These are phyloP conservation scores for Momotus momota DNA, from an alignment of 2,797 vertebrate species.

Conservation along the genomic window DNA sequence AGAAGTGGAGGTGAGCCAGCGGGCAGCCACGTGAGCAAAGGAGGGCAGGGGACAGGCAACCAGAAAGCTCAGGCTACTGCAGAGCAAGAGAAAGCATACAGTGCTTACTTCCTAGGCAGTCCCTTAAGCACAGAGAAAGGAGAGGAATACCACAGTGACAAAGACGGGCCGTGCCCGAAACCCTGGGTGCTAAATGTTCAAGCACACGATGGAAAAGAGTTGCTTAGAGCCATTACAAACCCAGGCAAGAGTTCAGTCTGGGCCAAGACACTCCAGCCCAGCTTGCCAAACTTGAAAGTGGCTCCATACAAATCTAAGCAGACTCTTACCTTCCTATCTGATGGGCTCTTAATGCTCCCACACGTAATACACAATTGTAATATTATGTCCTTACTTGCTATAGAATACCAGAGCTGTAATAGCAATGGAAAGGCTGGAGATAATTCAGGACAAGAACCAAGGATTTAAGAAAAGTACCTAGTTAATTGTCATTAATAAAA, in stretches of 20 bases:
- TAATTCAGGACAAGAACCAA: slow-evolving; percentile 17
- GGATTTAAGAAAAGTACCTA: slow-evolving; percentile 5
- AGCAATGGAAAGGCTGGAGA: neutral
- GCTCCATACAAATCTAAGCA: slow-evolving; percentile 14
- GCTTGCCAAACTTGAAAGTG: slow-evolving; percentile 2
- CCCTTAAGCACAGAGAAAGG: neutral
- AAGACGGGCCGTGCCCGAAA: neutral
- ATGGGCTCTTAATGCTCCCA: slow-evolving; percentile 1
- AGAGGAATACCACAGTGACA: neutral
- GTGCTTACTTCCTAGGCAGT: neutral
- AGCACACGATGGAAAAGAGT: neutral
- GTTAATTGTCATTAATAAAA: slow-evolving; percentile 28
- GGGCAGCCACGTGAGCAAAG: neutral
- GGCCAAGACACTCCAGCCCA: neutral
- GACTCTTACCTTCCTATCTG: slow-evolving; percentile 32
- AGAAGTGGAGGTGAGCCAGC: slow-evolving; percentile 21
- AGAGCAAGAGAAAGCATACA: neutral
- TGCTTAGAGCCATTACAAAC: neutral
- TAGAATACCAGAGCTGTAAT: slow-evolving; percentile 6
- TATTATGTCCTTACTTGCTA: slow-evolving; percentile 26
- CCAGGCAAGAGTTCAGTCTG: neutral
- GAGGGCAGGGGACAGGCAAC: neutral
- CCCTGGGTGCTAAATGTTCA: neutral
- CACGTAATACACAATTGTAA: neutral
- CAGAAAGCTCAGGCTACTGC: neutral